phyloP scores from a whole-genome alignment of 1,140 invertebrate species.

The Lepidotrigona ventralis region DNA sequence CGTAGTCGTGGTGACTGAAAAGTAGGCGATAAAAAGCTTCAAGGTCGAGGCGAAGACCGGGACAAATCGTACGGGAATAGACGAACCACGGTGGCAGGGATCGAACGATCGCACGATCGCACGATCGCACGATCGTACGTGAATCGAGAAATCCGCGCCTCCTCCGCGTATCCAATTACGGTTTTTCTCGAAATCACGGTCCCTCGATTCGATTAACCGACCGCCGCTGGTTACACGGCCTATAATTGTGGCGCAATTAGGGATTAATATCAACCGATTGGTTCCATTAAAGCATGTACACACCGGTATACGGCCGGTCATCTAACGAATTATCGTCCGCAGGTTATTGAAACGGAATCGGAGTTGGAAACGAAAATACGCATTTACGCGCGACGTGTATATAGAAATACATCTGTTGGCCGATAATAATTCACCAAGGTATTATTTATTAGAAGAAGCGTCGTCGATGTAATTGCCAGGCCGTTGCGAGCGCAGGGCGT shows the following conservation, averaged over 20 bases:
- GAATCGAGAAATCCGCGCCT: neutral
- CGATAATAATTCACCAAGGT: conserved; percentile 5
- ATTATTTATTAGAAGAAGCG: conserved; percentile 32
- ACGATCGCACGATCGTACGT: neutral
- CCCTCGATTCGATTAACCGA: neutral
- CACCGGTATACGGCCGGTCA: neutral
- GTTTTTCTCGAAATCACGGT: neutral
- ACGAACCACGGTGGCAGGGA: too few relatives aligned
- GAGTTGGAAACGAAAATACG: too few relatives aligned
- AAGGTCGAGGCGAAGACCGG: conserved; percentile 26
- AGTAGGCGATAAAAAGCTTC: neutral
- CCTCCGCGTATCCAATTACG: neutral
- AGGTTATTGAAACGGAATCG: conserved; percentile 2
- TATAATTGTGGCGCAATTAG: conserved; percentile 11
- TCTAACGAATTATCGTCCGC: conserved; percentile 6
- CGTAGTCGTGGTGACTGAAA: conserved; percentile 25
- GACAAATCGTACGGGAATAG: conserved; percentile 9
- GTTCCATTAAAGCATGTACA: neutral
- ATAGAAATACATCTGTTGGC: too few relatives aligned
- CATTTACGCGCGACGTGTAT: too few relatives aligned
- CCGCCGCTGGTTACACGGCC: neutral
- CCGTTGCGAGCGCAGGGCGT: neutral
- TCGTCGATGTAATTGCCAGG: conserved; percentile 19
- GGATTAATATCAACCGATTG: conserved; percentile 12
- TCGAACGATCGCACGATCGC: neutral